Evolutionary conservation across 1,140 invertebrate species (phyloP), one percentile per base, ranked within the genome.

Genomic region (Cherax destructor): DNA sequence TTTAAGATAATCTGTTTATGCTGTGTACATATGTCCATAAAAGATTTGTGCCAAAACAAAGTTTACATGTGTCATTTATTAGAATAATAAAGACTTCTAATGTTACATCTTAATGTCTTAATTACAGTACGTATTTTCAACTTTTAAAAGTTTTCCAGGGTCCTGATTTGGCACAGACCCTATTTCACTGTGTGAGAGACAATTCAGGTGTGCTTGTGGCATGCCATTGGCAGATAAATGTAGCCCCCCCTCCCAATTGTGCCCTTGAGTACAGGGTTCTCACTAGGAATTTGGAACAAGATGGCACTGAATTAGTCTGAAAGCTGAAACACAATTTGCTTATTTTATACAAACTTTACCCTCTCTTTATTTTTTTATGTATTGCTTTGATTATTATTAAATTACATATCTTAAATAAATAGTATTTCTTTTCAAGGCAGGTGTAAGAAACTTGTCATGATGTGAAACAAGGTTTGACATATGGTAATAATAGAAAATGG

Each of bases 161-260:
- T 18, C 21, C 18, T 65, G 61, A 65, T 13, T 18, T 65, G 61
- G 61, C 61, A 65, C 61, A 65, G 61, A 65, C 21, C 76, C 47
- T 16, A 56, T 10, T 56, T 56, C 52, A 56, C 4, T 16, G 21
- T 77, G 24, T 41, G 24, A 30, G n/a, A 77, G 7, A 49, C 11
- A 47, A 47, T 77, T 77, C 76, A 77, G 30, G 76, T 77, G 76
- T 24, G 76, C 76, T 41, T 77, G 21, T 77, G 76, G 30, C 30
- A 18, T 65, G 13, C 61, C 13, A 16, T 65, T 65, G 21, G 21
- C 18, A 65, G 18, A 65, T 65, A 65, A 11, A 65, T 65, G 21
- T 21, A 65, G 61, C 16, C 18, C 61, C 18, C 61, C 18, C 18
- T 21, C 5, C 13, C 61, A 18, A 18, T 65, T 18, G 52, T 21